A percentile compares a stretch with the other conserved stretches of the same genome.
These are phyloP conservation scores for Riptortus pedestris DNA, from an alignment of 1,140 invertebrate species.

Conservation along the genomic window DNA sequence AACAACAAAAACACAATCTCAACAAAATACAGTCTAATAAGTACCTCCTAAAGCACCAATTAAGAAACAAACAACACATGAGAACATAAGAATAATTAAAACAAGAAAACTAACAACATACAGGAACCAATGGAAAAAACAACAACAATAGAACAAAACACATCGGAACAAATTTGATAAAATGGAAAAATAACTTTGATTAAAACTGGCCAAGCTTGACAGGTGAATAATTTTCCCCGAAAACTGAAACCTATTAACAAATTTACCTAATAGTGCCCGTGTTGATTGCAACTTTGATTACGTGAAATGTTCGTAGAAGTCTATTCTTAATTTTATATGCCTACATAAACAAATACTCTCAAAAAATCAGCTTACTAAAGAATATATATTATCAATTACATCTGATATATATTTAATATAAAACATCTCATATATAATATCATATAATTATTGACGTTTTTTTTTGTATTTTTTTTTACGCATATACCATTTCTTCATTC, in stretches of 20 bases:
- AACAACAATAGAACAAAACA: conserved; percentile 1
- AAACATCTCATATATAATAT: conserved; percentile 18
- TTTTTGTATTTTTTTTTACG: conserved; percentile 1
- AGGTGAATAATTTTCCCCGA: conserved; percentile 15
- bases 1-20: not conserved
- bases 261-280: conserved; percentile 17
- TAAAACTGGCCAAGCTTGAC: conserved; percentile 13
- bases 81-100: not conserved
- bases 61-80: not conserved
- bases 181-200: not conserved
- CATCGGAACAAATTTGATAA: not conserved
- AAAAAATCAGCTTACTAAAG: conserved; percentile 16
- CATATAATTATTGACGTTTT: conserved; percentile 15
- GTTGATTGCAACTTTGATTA: conserved; percentile 15
- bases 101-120: conserved; percentile 9
- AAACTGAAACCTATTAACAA: conserved; percentile 7
- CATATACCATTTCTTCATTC: conserved; percentile 9
- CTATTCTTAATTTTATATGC: conserved; percentile 9
- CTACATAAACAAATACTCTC: conserved; percentile 3
- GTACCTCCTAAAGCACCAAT: not conserved
- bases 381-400: conserved; percentile 18
- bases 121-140: not conserved
- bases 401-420: conserved; percentile 19
- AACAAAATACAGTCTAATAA: not conserved
- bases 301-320: conserved; percentile 11